These are phyloP conservation scores for Drosophila anceps DNA, from an alignment of 2,888 invertebrate genomes.

Conservation along the genomic window DNA sequence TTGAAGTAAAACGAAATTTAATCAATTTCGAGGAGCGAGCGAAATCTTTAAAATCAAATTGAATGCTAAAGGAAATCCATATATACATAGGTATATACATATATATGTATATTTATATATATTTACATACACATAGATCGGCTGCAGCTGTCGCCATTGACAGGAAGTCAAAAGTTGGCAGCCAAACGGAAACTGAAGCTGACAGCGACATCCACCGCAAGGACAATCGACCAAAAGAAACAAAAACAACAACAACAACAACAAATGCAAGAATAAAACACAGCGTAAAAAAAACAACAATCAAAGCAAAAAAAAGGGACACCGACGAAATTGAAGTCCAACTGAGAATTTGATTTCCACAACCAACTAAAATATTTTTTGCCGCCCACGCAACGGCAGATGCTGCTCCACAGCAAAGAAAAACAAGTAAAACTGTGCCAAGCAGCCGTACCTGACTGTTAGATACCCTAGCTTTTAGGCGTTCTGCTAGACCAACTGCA, in stretches of 20 bases:
- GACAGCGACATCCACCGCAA: conserved; percentile 67
- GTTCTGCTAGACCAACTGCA: rapidly evolving
- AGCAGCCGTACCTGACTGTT: not conserved
- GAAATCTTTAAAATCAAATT: conserved; percentile 55
- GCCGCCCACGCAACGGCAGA: conserved; percentile 43
- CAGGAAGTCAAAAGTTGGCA: conserved; percentile 70
- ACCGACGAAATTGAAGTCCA: conserved; percentile 55
- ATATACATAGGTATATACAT: conserved; percentile 29
- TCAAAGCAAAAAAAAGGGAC: conserved; percentile 38
- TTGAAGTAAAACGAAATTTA: conserved; percentile 24
- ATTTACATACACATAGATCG: conserved; percentile 40
- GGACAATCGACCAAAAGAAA: conserved; percentile 59
- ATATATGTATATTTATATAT: conserved; percentile 28
- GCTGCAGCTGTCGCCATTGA: conserved; percentile 67
- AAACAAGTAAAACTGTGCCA: not conserved
- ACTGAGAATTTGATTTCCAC: conserved; percentile 63
- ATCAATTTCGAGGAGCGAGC: conserved; percentile 27
- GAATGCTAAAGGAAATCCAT: conserved; percentile 20
- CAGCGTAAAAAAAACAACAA: not conserved
- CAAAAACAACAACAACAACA: conserved; percentile 2
- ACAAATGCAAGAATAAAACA: not conserved
- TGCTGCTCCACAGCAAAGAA: conserved; percentile 40
- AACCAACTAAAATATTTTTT: conserved; percentile 65
- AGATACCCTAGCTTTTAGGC: not conserved
- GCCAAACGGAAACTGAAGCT: conserved; percentile 68